Base-by-base conservation (phyloP, 2,797 vertebrate species). In the Sorex maritimensis region DNA sequence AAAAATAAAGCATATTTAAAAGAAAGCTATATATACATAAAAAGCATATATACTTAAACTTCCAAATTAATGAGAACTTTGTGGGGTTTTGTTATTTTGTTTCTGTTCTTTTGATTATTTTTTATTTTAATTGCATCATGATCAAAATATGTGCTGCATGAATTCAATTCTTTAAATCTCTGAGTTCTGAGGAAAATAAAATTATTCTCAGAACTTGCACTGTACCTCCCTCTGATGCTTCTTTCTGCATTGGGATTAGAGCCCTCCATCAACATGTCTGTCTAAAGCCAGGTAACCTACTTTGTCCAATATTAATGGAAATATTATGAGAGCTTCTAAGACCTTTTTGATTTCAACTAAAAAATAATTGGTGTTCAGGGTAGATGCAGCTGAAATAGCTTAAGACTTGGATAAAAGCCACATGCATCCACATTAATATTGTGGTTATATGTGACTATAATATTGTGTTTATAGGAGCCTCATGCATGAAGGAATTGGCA, bases 71-170 rank as follows among this genome's bases (percentile, higher is more conserved):
- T 1, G 3, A 82, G n/a, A 4, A 71, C n/a, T 93, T 67, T 63
- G 26, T 19, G 17, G 21, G 49, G 0, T 19, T 2, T 46, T 23
- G 65, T 38, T 52, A 34, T 44, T 52, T 52, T 68, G 23, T 77
- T 67, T 1, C 87, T 92, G 11, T 23, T 61, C 17, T 58, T 58
- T 61, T 83, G 34, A 68, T 69, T 94, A 14, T 52, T 86, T 89
- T 91, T 24, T 72, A 83, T 23, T 28, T 80, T 91, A 80, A 86
- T 72, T 72, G 55, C 7, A 61, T 44, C 71, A 7, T 44, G 6
- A 49, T 77, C 26, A 61, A 86, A 49, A 67, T 74, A 61, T 6
- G 73, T 44, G 8, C 49, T 74, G 15, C 41, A 49, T 69, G 38
- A 86, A 71, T 81, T 91, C 55, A 55, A 52, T 58, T n/a, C 44